Percentiles rank a stretch among this genome's conserved stretches.
Conservation (phyloP, 2,113 vertebrate species). For the Xenopus borealis region DNA sequence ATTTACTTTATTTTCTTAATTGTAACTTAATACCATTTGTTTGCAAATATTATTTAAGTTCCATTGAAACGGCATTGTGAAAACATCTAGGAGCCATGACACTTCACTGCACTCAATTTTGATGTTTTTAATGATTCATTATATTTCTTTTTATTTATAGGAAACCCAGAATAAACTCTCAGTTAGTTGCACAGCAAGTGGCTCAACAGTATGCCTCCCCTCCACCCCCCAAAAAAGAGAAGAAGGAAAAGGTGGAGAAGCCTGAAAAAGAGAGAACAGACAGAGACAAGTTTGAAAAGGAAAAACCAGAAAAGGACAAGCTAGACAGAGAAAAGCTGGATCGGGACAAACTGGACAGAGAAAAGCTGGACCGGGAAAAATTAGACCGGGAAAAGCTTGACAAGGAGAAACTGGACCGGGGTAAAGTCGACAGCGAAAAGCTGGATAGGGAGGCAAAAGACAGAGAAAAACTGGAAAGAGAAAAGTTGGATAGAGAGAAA, state of each 20-base stretch:
- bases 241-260: conserved; percentile 88
- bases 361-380: conserved; percentile 67
- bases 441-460: conserved; percentile 69
- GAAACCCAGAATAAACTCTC: conserved; percentile 98
- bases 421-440: conserved; percentile 86
- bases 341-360: conserved; percentile 25
- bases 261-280: conserved; percentile 82
- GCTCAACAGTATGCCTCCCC: conserved; percentile 96
- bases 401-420: conserved; percentile 90
- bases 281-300: conserved; percentile 61
- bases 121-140: no score
- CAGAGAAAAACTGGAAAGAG: conserved; percentile 55
- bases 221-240: conserved; percentile 94
- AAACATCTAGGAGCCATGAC: no score
- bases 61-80: no score
- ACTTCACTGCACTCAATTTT: no score
- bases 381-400: conserved; percentile 66
- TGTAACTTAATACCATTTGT: no score
- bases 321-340: conserved; percentile 32
- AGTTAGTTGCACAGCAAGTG: conserved; percentile 96
- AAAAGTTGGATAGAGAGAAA: conserved; percentile 86
- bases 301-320: conserved; percentile 49
- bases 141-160: conserved; percentile 62
- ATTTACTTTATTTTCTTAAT: no score
- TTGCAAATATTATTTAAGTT: no score